These are phyloP conservation scores for Podiceps cristatus DNA, from an alignment of 2,113 vertebrate genomes.

Conservation along the genomic window DNA sequence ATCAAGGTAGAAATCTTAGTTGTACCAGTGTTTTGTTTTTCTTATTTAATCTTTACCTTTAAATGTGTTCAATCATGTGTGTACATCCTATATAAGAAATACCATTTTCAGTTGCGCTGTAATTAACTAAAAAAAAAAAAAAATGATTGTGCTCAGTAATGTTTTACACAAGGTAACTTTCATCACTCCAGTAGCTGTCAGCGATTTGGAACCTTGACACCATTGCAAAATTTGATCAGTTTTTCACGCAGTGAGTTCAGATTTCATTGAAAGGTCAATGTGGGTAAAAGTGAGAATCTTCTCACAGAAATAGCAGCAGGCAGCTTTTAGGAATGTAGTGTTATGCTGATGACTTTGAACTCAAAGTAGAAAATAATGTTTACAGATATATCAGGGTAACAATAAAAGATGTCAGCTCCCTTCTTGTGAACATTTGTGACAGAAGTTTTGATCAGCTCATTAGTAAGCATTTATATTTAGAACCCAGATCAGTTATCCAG, in stretches of 20 bases:
- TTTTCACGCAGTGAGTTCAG: conserved; percentile 40
- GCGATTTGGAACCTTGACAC: conserved; percentile 36
- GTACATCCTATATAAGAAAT: not conserved
- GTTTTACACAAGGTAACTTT: conserved; percentile 1
- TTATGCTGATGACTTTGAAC: not conserved
- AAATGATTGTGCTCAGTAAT: not conserved
- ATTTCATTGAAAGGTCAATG: conserved; percentile 34
- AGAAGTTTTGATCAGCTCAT: conserved; percentile 21
- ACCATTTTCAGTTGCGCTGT: not conserved
- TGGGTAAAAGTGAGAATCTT: conserved; percentile 26
- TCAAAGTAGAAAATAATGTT: conserved; percentile 7
- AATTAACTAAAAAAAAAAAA: not conserved
- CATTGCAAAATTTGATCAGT: conserved; percentile 45
- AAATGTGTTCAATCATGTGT: not conserved
- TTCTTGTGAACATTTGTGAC: not conserved
- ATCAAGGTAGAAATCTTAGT: not conserved
- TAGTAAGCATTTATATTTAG: conserved; percentile 60
- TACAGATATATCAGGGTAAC: not conserved
- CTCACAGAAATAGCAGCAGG: not conserved
- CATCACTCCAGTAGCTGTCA: not conserved
- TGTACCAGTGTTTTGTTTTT: not conserved
- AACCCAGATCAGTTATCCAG: conserved; percentile 37
- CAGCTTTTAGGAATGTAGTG: not conserved
- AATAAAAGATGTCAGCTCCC: not conserved
- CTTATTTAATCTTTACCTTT: not conserved